Base-by-base conservation (phyloP, 2,113 vertebrate genomes). In the Ictalurus punctatus region DNA sequence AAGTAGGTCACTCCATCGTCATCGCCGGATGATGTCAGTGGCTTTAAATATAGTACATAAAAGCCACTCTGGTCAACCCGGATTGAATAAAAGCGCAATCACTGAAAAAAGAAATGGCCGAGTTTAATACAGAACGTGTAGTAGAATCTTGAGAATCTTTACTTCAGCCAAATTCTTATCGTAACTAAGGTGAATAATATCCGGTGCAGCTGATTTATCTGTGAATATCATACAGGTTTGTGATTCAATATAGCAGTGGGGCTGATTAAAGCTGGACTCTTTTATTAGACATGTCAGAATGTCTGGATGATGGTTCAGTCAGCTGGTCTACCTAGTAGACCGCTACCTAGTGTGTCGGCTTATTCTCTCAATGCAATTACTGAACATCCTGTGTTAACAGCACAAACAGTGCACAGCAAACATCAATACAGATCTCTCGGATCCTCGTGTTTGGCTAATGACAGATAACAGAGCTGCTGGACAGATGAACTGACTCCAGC, bases 1-100 rank as follows among this genome's bases (percentile, higher is more conserved):
- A 91, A 92, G 61, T 86, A 90, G 89, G 91, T 90, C 89, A 89
- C 87, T 87, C 82, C 34, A 61, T 80, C 85, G 82, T 89, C 52
- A 69, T 87, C 79, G 48, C 48, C 9, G 80, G 74, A 23, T 91
- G 84, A 79, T 83, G 65, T 91, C 88, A 91, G n/a, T 1, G 48
- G 74, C 80, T 86, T 44, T 74, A 88, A 84, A 74, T 82, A 88
- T 71, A 87, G 87, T 59, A 40, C 59, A 86, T 90, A 34, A 86
- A 89, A 86, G 23, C 78, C 74, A 65, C 56, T 2, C 21, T 76
- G 87, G 84, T 85, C 81, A 80, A 83, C 58, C 63, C 34, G 61
- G 54, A 56, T 83, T 67, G 81, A 14, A 83, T 83, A 86, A 56
- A 76, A 73, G 9, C 56, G 54, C 25, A 63, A 86, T 83, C 85